These are phyloP conservation scores for Cotesia congregata DNA, from an alignment of 2,888 invertebrate species.

Conservation along the genomic window DNA sequence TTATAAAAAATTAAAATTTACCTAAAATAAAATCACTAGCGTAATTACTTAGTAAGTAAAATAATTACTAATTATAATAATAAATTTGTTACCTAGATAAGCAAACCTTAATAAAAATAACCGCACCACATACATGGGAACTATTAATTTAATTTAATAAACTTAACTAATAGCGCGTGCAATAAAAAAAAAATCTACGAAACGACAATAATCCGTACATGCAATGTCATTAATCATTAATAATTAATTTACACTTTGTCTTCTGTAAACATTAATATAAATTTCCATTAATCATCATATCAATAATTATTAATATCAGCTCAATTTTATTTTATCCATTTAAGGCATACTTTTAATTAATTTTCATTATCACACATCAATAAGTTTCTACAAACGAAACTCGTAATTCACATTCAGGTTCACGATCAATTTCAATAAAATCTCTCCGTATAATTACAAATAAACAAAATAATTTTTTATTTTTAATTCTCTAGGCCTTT, in stretches of 20 bases:
- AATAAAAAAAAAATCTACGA: not conserved
- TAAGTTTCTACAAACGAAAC: constrained; percentile 22
- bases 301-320: not conserved
- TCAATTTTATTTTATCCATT: not conserved
- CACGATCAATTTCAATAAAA: constrained; percentile 4
- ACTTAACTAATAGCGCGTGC: not conserved
- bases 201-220: not conserved
- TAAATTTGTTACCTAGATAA: not conserved
- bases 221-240: constrained; percentile 6
- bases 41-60: not conserved
- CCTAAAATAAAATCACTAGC: not conserved
- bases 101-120: not conserved
- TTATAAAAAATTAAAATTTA: not conserved
- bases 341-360: constrained; percentile 31
- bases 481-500: not conserved
- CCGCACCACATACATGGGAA: not conserved
- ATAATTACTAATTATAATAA: not conserved
- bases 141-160: not conserved
- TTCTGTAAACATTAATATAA: constrained; percentile 3
- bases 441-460: not conserved
- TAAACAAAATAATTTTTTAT: not conserved
- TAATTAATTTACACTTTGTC: not conserved
- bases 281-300: not conserved
- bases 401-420: constrained; percentile 17
- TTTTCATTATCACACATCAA: constrained; percentile 24